A percentile compares a stretch with the other conserved stretches of the same genome.
These are phyloP conservation scores for Helarctos malayanus DNA, from an alignment of 2,797 vertebrate species.

Conservation along the genomic window DNA sequence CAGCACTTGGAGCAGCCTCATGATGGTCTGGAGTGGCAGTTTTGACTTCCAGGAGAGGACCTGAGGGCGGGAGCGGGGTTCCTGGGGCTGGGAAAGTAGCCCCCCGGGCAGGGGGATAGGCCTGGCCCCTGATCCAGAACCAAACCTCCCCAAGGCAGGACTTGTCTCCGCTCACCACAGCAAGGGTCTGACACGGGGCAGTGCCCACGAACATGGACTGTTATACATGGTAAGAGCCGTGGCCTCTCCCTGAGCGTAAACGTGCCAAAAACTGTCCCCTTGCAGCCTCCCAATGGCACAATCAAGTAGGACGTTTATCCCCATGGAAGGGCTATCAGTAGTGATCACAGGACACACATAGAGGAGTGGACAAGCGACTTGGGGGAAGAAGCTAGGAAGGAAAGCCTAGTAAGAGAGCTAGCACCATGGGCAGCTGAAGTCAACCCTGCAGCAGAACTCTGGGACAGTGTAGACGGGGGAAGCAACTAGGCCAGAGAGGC, in stretches of 20 bases:
- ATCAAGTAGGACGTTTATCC: rapidly evolving
- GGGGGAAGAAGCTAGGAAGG: not conserved
- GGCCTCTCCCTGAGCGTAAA: rapidly evolving
- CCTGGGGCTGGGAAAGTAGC: not conserved
- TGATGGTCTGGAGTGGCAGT: conserved; percentile 98
- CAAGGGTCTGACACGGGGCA: not conserved
- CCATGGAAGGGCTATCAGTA: not conserved
- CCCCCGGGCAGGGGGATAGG: not conserved
- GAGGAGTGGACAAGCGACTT: not conserved
- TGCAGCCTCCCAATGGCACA: not conserved
- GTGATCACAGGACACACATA: not conserved
- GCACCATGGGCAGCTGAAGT: not conserved
- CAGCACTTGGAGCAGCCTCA: conserved; percentile 97
- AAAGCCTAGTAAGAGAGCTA: not conserved
- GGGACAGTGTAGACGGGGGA: not conserved
- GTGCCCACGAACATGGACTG: rapidly evolving
- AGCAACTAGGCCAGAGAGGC: not conserved
- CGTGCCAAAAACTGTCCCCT: not conserved
- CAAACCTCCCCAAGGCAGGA: not conserved
- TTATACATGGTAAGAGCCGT: rapidly evolving
- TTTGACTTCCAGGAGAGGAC: conserved; percentile 98
- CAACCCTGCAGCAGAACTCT: not conserved
- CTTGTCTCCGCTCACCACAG: rapidly evolving
- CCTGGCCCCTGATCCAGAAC: not conserved
- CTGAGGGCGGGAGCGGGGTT: conserved; percentile 83